Percentiles rank a stretch among this genome's conserved stretches.
Conservation (phyloP, 2,888 invertebrate genomes). For the Synergus umbraculus region DNA sequence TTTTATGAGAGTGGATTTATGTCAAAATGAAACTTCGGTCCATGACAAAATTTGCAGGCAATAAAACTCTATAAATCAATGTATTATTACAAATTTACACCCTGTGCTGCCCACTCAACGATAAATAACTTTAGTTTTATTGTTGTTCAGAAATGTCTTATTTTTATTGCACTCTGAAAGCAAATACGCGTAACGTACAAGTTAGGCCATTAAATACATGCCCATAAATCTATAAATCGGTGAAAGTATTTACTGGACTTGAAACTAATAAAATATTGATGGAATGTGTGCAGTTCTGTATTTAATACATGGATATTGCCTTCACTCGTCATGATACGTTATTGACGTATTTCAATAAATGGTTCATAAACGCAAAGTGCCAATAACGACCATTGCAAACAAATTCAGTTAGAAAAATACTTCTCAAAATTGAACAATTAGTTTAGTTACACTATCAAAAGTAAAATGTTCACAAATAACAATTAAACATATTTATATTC, state of each 20-base stretch:
- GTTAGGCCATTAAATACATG: neutral
- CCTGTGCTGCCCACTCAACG: neutral
- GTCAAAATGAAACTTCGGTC: neutral
- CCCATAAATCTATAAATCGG: neutral
- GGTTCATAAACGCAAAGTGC: no score
- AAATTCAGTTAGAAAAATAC: no score
- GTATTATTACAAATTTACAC: neutral
- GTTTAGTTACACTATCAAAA: no score
- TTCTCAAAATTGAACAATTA: no score
- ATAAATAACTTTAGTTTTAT: neutral
- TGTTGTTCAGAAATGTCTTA: slow-evolving; percentile 12
- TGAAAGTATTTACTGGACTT: neutral
- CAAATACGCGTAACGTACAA: neutral
- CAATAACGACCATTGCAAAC: no score
- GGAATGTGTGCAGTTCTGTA: neutral
- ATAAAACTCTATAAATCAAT: neutral
- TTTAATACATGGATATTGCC: neutral
- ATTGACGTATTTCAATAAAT: neutral
- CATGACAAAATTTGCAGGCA: neutral
- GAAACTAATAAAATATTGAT: slow-evolving; percentile 8
- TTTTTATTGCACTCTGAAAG: neutral
- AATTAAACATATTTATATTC: no score
- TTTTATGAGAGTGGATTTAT: neutral
- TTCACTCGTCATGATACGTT: neutral
- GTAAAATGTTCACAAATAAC: no score